Conservation (phyloP, 2,113 vertebrate species). For the Chitala chitala region DNA sequence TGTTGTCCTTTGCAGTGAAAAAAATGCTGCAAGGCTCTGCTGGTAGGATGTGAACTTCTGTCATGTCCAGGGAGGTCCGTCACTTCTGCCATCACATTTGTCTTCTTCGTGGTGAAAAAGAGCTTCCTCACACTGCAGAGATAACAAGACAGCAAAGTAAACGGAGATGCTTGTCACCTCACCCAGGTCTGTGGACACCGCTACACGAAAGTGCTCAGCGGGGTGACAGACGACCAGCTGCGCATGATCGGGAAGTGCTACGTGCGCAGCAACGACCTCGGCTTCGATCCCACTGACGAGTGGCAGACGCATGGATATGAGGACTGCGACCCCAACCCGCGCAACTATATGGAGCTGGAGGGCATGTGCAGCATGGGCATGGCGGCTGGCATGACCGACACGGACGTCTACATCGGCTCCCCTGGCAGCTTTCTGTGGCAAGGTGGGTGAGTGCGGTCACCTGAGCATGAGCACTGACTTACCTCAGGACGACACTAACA, state of each 20-base stretch:
- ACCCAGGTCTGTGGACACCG: conserved; percentile 92
- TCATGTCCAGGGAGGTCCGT: too few relatives aligned
- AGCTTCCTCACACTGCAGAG: background rate
- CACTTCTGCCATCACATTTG: too few relatives aligned
- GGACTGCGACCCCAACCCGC: conserved; percentile 77
- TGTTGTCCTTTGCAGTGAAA: too few relatives aligned
- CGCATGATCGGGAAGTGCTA: conserved; percentile 88
- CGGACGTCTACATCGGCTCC: conserved; percentile 70
- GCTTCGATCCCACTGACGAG: conserved; percentile 60
- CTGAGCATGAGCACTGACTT: too few relatives aligned
- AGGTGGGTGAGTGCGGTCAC: conserved; percentile 58
- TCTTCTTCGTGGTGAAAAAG: too few relatives aligned
- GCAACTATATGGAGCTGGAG: conserved; percentile 54
- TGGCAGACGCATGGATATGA: conserved; percentile 81
- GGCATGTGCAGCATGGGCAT: conserved; percentile 91
- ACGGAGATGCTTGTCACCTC: background rate
- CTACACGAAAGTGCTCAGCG: conserved; percentile 69
- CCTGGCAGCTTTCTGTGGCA: conserved; percentile 82
- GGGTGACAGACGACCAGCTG: conserved; percentile 64
- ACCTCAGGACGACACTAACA: too few relatives aligned
- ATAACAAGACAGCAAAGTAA: background rate
- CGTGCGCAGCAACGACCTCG: conserved; percentile 77
- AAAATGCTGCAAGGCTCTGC: too few relatives aligned
- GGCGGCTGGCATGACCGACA: conserved; percentile 74
- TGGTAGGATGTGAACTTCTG: too few relatives aligned